Base-by-base conservation (phyloP, 2,113 vertebrate genomes). In the Notarius lentiginosus region DNA sequence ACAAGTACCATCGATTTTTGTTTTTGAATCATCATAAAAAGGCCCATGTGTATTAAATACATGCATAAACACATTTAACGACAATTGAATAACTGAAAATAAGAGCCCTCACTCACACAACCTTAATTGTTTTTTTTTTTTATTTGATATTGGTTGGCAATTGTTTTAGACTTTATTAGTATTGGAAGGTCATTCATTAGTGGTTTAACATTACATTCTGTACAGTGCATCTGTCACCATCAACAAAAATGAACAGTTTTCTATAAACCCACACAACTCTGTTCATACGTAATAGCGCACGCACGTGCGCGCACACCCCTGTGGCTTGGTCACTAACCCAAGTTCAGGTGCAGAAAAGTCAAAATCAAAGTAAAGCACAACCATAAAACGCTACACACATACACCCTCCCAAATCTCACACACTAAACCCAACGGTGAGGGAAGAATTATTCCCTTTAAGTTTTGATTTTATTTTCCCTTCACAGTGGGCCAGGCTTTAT, bases 131-230 rank as follows among this genome's bases (percentile, higher is more conserved):
- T n/a, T n/a, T 51, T 77, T 63, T 58, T 24, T 53, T 85, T 86
- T 86, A 79, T 89, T 82, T 51, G 20, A 65, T 84, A 84, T 82
- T 81, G 87, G 41, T 88, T 84, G 85, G 30, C 53, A 85, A 86
- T 87, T 87, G 34, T 82, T 85, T 86, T 66, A 88, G 73, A 68
- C 82, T 90, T 89, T 88, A 91, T 91, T 91, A 91, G 89, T 89
- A 91, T 56, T 86, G 51, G 87, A 85, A 88, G 70, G 83, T 84
- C 30, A 79, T 87, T 88, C 83, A 89, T 92, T 89, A 92, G 91
- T 92, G 89, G 89, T 91, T 92, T 89, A 85, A 87, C 68, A 79
- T 76, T 88, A 87, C 89, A 92, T 88, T 90, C 79, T 89, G 89
- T 87, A 90, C 86, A 91, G 84, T 83, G 79, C 70, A 77, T 30